Conservation (phyloP, 2,888 invertebrate species). For the Gymnocheta viridis region DNA sequence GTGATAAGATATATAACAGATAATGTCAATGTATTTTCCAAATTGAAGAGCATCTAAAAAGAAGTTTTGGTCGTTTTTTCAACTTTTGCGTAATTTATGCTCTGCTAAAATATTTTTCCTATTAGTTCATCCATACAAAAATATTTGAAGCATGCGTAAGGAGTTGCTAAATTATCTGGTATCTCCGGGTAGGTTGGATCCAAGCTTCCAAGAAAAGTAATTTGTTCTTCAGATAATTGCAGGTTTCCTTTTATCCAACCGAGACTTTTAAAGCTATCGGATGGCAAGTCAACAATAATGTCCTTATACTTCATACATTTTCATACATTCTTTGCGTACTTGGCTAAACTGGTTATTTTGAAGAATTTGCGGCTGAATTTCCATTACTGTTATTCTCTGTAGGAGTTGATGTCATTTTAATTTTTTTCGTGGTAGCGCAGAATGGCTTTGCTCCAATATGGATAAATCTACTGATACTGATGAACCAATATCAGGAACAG, state of each 20-base stretch:
- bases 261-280: too few relatives aligned
- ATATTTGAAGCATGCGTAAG: constrained; percentile 60
- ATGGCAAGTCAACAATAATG: constrained; percentile 50
- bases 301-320: constrained; percentile 41
- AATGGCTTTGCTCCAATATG: constrained; percentile 25
- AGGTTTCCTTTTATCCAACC: constrained; percentile 63
- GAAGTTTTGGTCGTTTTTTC: too few relatives aligned
- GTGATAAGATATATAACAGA: too few relatives aligned
- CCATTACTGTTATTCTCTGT: constrained; percentile 6
- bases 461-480: constrained; percentile 46
- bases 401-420: neutral
- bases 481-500: constrained; percentile 30
- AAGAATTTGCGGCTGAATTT: constrained; percentile 21
- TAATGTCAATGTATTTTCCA: too few relatives aligned
- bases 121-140: constrained; percentile 59
- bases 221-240: constrained; percentile 57
- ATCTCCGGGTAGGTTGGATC: constrained; percentile 35
- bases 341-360: constrained; percentile 39
- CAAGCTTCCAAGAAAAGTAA: constrained; percentile 55
- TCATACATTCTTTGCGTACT: constrained; percentile 39
- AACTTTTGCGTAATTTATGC: constrained; percentile 11
- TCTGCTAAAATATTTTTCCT: constrained; percentile 55
- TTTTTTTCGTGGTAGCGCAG: constrained; percentile 1
- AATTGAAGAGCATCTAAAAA: too few relatives aligned
- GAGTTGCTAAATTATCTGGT: constrained; percentile 54